A percentile compares a stretch with the other conserved stretches of the same genome.
Evolutionary conservation across 2,888 invertebrate species (phyloP).

Genomic region (Tipula helvola): DNA sequence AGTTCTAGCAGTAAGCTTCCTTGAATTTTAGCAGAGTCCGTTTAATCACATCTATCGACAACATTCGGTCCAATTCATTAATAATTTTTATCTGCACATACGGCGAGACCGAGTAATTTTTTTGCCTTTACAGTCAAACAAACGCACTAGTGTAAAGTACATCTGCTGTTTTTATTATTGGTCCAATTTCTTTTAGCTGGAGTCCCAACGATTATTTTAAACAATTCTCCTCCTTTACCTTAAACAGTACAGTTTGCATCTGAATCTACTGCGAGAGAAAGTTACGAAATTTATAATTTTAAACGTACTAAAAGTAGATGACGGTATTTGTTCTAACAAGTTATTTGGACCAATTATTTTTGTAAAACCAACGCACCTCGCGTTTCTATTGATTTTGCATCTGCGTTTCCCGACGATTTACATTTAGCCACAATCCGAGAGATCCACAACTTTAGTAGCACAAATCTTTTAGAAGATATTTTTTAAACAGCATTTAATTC

Average conservation of each 20-base stretch:
- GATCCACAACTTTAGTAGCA: too few species aligned
- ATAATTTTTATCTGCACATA: background rate
- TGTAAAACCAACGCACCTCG: too few species aligned
- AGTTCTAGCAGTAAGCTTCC: constrained; percentile 19
- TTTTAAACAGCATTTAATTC: too few species aligned
- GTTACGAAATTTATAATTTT: background rate
- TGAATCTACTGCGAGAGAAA: background rate
- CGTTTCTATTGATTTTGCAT: too few species aligned
- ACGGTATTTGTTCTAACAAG: too few species aligned
- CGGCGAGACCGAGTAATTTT: background rate
- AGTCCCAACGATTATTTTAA: background rate
- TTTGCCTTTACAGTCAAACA: background rate
- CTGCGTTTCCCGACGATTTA: too few species aligned
- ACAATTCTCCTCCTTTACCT: background rate
- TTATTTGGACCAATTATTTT: too few species aligned
- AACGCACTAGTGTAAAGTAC: background rate
- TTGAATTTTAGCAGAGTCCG: background rate
- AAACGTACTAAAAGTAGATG: too few species aligned
- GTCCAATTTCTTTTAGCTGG: background rate
- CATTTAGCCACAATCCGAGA: too few species aligned
- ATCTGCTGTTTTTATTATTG: background rate
- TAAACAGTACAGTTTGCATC: background rate
- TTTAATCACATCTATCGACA: background rate
- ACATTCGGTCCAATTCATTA: background rate
- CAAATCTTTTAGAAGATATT: too few species aligned